Evolutionary conservation across 2,888 invertebrate genomes (phyloP).

Genomic region (Phania funesta): DNA sequence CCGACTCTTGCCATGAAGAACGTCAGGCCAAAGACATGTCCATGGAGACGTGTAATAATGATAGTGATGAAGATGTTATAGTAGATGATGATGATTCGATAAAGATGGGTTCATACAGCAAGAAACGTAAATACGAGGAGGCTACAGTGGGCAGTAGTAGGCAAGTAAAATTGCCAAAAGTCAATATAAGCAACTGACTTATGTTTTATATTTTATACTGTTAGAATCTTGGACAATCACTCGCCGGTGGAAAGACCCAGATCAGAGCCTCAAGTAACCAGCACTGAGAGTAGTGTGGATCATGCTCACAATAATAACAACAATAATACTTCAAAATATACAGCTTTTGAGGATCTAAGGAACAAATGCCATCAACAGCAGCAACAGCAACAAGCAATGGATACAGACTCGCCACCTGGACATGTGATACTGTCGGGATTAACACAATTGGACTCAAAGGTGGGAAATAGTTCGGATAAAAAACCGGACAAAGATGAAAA

Average conservation of each 20-base stretch:
- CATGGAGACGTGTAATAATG: conserved; percentile 78
- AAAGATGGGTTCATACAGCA: conserved; percentile 72
- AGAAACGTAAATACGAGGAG: conserved; percentile 78
- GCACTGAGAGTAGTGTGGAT: conserved; percentile 78
- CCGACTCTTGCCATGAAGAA: conserved; percentile 77
- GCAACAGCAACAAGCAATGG: conserved; percentile 61
- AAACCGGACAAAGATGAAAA: conserved; percentile 82
- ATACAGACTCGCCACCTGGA: conserved; percentile 58
- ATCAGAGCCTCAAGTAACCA: conserved; percentile 79
- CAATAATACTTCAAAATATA: conserved; percentile 76
- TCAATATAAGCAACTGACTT: neutral
- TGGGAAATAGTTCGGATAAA: conserved; percentile 80
- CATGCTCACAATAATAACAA: conserved; percentile 73
- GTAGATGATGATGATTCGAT: conserved; percentile 80
- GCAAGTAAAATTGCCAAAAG: conserved; percentile 64
- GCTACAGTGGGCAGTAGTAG: conserved; percentile 75
- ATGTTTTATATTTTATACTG: neutral
- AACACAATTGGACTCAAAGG: conserved; percentile 80
- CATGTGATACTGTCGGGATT: conserved; percentile 72
- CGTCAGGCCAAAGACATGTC: conserved; percentile 73
- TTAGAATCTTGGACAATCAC: conserved; percentile 74
- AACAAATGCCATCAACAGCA: conserved; percentile 75
- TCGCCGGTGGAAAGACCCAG: conserved; percentile 77
- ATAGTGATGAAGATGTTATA: conserved; percentile 80
- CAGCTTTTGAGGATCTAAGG: conserved; percentile 82